Evolutionary conservation across 2,888 invertebrate genomes (phyloP).

Genomic region (Abscondita cerata): DNA sequence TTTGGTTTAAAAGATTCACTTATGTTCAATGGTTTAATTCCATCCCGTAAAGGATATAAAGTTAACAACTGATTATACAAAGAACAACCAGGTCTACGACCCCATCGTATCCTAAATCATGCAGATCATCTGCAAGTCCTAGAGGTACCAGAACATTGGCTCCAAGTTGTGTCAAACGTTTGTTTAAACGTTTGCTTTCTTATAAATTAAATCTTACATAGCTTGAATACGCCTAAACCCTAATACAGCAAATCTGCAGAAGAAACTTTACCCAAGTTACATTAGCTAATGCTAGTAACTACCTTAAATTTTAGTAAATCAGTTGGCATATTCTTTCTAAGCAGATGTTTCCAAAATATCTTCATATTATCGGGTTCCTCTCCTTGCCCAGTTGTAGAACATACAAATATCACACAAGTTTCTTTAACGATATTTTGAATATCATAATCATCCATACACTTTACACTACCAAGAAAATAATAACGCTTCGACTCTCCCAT

Average conservation of each 20-base stretch:
- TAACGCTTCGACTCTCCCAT: slow-evolving; percentile 82
- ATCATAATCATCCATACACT: slow-evolving; percentile 81
- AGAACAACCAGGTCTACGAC: slow-evolving; percentile 79
- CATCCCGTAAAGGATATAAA: slow-evolving; percentile 59
- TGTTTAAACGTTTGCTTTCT: slow-evolving; percentile 88
- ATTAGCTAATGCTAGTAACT: too few species aligned
- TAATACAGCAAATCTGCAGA: slow-evolving; percentile 78
- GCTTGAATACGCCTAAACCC: slow-evolving; percentile 95
- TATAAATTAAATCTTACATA: slow-evolving; percentile 96
- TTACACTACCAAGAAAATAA: slow-evolving; percentile 72
- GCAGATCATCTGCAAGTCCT: slow-evolving; percentile 91
- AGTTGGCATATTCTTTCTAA: slow-evolving; percentile 77
- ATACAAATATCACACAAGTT: slow-evolving; percentile 82
- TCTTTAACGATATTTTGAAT: slow-evolving; percentile 74
- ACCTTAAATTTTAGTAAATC: slow-evolving; percentile 71
- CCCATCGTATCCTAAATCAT: slow-evolving; percentile 91
- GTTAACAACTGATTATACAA: slow-evolving; percentile 68
- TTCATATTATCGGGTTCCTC: slow-evolving; percentile 98
- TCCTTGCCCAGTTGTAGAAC: slow-evolving; percentile 96
- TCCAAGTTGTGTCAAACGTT: slow-evolving; percentile 82
- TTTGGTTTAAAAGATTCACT: slow-evolving; percentile 41
- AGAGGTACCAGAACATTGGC: slow-evolving; percentile 72
- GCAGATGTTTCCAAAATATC: slow-evolving; percentile 87
- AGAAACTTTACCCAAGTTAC: too few species aligned
- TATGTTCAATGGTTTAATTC: slow-evolving; percentile 46